These are phyloP conservation scores for Cynodonichthys magdalenae DNA, from an alignment of 2,797 vertebrate species.

Conservation along the genomic window DNA sequence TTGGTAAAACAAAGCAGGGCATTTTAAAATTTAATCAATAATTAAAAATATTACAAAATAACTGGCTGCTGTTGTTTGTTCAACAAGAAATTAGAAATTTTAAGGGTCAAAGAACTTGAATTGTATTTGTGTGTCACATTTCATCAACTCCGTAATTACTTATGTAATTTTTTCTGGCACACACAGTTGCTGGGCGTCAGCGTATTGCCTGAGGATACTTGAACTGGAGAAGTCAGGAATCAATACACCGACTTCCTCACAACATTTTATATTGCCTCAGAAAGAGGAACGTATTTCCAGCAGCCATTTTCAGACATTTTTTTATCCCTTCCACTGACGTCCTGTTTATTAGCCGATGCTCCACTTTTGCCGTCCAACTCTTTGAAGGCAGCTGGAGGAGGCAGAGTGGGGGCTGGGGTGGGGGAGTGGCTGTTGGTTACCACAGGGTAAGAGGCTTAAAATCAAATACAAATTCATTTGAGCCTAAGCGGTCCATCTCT, in stretches of 20 bases:
- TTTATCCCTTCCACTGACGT: neutral
- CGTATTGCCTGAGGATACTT: too few relatives aligned
- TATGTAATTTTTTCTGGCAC: neutral
- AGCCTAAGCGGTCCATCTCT: conserved; percentile 42
- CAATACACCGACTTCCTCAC: neutral
- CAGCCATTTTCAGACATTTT: neutral
- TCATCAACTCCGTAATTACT: neutral
- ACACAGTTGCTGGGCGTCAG: too few relatives aligned
- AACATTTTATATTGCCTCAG: conserved; percentile 2
- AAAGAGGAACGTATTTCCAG: conserved; percentile 7
- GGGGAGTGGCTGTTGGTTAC: conserved; percentile 40
- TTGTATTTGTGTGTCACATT: neutral
- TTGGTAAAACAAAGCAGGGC: neutral
- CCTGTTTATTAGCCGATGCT: conserved; percentile 45
- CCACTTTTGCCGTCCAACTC: conserved; percentile 53
- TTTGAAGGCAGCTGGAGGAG: conserved; percentile 53
- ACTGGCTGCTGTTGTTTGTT: neutral
- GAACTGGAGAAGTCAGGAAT: neutral
- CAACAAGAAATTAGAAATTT: neutral
- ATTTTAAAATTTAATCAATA: neutral
- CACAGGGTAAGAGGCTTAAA: conserved; percentile 70
- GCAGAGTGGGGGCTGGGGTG: conserved; percentile 19
- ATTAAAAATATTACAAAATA: too few relatives aligned
- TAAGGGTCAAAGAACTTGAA: neutral
- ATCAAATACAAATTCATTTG: conserved; percentile 66